Evolutionary conservation across 2,113 vertebrate species (phyloP), one percentile per base, ranked within the genome.

Genomic region (Microtus montanus): DNA sequence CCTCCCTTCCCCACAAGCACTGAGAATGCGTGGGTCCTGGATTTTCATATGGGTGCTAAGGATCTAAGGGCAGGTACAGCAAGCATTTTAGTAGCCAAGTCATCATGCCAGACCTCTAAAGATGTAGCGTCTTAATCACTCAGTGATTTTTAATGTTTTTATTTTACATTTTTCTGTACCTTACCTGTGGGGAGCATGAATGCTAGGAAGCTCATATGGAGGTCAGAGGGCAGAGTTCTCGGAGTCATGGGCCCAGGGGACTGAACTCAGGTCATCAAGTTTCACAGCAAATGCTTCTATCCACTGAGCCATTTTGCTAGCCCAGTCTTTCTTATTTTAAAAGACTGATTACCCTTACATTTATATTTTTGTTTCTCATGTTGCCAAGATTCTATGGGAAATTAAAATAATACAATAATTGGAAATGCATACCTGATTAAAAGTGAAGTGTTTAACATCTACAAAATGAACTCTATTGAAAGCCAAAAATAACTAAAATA

Each of bases 381-480:
- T 49, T 73, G 22, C 26, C 66, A 93, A 82, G 84, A 91, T 58
- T 74, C 61, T 52, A 54, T 14, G 22, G 58, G 5, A 95, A 89
- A 64, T 88, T 94, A 66, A 90, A 78, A 87, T 77, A 90, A 92
- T 44, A 85, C 68, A 88, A 85, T 19, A 93, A 63, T 52, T 79
- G 20, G 30, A 96, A 83, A 91, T 92, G 20, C 35, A 75, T 17
- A 92, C 49, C 63, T 91, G 10, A 91, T 90, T 58, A 88, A 82
- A 90, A 61, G 30, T 44, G 64, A 92, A 88, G 49, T 70, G 85
- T 49, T 80, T 89, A 54, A 80, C 63, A 74, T 41, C 52, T n/a
- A 84, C 10, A 88, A 88, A 90, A 71, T 3, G 0, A 71, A 78
- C 71, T 26, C 85, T 24, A 84, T 47, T 83, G 77, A 49, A 71